A percentile compares a stretch with the other conserved stretches of the same genome.
These are phyloP conservation scores for Steinernema carpocapsae DNA, from an alignment of 2,888 invertebrate species.

Conservation along the genomic window DNA sequence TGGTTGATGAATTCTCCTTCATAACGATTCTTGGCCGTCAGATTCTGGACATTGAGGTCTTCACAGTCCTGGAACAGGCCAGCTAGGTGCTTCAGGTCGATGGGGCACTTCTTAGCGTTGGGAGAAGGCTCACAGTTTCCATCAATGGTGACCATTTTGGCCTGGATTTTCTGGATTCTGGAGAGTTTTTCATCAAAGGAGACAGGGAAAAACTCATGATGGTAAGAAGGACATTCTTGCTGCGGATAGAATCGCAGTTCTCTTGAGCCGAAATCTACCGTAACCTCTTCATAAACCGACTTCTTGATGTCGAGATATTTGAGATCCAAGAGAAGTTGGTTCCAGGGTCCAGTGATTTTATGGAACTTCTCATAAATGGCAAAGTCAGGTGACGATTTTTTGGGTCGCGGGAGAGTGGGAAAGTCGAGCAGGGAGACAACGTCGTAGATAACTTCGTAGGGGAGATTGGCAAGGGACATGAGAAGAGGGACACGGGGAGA, in stretches of 20 bases:
- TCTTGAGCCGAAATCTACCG: not conserved
- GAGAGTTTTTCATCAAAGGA: conserved; percentile 11
- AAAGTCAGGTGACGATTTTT: not conserved
- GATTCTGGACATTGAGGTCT: not conserved
- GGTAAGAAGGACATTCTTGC: not conserved
- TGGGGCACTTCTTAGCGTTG: not conserved
- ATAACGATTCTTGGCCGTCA: not conserved
- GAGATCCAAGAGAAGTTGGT: not conserved
- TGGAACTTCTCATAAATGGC: not conserved
- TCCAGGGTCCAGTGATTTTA: not conserved
- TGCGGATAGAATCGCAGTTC: not conserved
- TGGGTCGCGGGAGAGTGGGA: not conserved
- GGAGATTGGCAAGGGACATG: conserved; percentile 5
- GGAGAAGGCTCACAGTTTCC: not conserved
- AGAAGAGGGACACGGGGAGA: not conserved
- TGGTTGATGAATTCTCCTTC: not conserved
- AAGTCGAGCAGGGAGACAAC: not conserved
- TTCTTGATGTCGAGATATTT: conserved; percentile 3
- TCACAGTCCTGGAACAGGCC: not conserved
- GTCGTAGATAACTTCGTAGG: conserved; percentile 5
- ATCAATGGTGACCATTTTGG: not conserved
- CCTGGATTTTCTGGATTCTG: not conserved
- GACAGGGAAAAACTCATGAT: not conserved
- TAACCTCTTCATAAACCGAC: not conserved
- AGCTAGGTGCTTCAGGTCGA: not conserved